A percentile compares a stretch with the other conserved stretches of the same genome.
These are phyloP conservation scores for Tetraodon nigroviridis DNA, from an alignment of 2,113 vertebrate species.

Conservation along the genomic window DNA sequence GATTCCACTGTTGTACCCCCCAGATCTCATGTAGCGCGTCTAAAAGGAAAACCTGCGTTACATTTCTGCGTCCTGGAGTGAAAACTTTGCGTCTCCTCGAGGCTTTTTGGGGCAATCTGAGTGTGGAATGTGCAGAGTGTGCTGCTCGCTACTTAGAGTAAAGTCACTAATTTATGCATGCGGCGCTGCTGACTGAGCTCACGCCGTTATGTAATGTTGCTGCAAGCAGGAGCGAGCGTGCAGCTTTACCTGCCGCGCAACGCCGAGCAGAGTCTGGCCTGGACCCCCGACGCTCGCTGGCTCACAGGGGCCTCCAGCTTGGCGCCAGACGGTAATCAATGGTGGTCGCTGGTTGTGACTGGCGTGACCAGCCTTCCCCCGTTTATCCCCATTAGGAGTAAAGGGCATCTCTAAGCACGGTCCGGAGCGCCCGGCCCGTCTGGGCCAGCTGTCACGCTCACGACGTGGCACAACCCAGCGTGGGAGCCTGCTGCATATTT, in stretches of 20 bases:
- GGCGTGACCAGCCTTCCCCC: slow-evolving; percentile 47
- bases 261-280: background rate
- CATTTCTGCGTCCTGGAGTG: background rate
- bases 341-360: slow-evolving; percentile 21
- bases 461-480: background rate
- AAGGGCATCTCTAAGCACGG: slow-evolving; percentile 67
- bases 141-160: slow-evolving; percentile 1
- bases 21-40: no score
- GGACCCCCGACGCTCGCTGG: no score
- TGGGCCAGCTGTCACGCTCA: background rate
- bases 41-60: no score
- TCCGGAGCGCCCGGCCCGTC: slow-evolving; percentile 55
- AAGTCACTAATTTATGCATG: slow-evolving; percentile 39
- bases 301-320: background rate
- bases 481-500: slow-evolving; percentile 46
- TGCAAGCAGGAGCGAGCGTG: background rate
- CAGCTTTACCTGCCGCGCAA: slow-evolving; percentile 2
- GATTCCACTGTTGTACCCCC: no score
- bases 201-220: slow-evolving; percentile 30
- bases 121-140: background rate
- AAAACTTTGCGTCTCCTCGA: slow-evolving; percentile 2
- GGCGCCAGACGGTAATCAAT: slow-evolving; percentile 45
- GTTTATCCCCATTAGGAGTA: slow-evolving; percentile 71
- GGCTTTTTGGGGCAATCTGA: background rate
- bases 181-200: slow-evolving; percentile 34